phyloP scores from a whole-genome alignment of 1,140 invertebrate species.

The Papilio aristodemus region DNA sequence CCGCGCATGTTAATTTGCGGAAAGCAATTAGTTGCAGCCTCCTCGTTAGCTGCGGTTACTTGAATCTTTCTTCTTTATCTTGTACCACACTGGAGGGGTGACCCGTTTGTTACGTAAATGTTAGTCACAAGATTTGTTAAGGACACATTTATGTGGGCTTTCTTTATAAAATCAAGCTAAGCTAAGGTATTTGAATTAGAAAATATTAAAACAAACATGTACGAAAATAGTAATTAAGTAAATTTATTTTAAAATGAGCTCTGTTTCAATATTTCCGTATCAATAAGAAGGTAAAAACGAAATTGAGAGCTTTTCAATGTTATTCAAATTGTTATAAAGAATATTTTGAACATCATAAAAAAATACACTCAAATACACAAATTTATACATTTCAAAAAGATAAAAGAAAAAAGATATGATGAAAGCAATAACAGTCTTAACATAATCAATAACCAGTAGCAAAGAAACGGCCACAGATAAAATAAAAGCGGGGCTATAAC shows the following conservation, averaged over 20 bases:
- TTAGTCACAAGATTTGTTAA: not conserved
- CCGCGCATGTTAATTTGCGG: slow-evolving; percentile 51
- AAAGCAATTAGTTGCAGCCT: slow-evolving; percentile 52
- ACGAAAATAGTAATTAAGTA: too few species aligned
- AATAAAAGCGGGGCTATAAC: slow-evolving; percentile 68
- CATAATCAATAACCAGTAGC: slow-evolving; percentile 65
- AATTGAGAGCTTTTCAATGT: not conserved
- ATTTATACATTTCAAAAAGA: slow-evolving; percentile 8
- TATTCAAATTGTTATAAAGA: not conserved
- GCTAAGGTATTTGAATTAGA: too few species aligned
- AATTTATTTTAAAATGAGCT: too few species aligned
- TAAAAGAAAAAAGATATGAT: slow-evolving; percentile 27
- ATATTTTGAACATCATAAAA: slow-evolving; percentile 4
- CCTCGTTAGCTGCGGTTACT: slow-evolving; percentile 19
- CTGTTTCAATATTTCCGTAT: too few species aligned
- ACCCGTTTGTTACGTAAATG: not conserved
- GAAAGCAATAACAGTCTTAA: slow-evolving; percentile 42
- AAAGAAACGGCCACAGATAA: slow-evolving; percentile 60
- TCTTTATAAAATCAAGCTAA: not conserved
- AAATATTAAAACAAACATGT: too few species aligned
- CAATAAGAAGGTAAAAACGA: not conserved
- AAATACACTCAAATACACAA: slow-evolving; percentile 33
- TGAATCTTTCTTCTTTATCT: slow-evolving; percentile 25
- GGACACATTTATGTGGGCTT: not conserved
- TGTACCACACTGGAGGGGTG: not conserved